Conservation (phyloP, 2,113 vertebrate species). For the Glaucidium brasilianum region DNA sequence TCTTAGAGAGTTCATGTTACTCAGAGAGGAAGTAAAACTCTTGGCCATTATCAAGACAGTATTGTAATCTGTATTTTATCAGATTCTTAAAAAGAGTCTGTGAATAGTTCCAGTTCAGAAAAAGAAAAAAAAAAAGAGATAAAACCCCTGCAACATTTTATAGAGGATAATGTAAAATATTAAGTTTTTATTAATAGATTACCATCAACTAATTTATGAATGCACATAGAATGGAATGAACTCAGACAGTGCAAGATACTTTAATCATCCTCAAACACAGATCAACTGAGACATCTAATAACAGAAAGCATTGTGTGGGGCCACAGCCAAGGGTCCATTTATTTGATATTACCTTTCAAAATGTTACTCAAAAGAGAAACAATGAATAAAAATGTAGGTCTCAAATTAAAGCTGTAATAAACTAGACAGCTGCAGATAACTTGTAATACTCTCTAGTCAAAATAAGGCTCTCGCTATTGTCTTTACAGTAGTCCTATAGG, state of each 20-base stretch:
- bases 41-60: background rate
- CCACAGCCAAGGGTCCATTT: constrained; percentile 1
- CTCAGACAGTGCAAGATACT: background rate
- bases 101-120: background rate
- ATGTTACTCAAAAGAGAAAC: constrained; percentile 36
- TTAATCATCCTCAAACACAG: constrained; percentile 20
- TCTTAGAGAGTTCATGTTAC: background rate
- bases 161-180: background rate
- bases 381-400: constrained; percentile 39
- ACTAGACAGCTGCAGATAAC: constrained; percentile 33
- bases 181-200: constrained; percentile 60
- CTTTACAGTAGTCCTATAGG: background rate
- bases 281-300: constrained; percentile 38
- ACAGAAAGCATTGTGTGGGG: background rate
- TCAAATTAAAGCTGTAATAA: background rate
- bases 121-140: background rate
- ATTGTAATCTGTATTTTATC: background rate
- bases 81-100: background rate
- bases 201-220: constrained; percentile 52
- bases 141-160: background rate
- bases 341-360: constrained; percentile 41
- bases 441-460: background rate
- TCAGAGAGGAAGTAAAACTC: background rate
- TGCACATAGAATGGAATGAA: constrained; percentile 11
- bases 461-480: background rate